A percentile compares a stretch with the other conserved stretches of the same genome.
Evolutionary conservation across 2,888 invertebrate genomes (phyloP).

Genomic region (Eupithecia pulchellata): DNA sequence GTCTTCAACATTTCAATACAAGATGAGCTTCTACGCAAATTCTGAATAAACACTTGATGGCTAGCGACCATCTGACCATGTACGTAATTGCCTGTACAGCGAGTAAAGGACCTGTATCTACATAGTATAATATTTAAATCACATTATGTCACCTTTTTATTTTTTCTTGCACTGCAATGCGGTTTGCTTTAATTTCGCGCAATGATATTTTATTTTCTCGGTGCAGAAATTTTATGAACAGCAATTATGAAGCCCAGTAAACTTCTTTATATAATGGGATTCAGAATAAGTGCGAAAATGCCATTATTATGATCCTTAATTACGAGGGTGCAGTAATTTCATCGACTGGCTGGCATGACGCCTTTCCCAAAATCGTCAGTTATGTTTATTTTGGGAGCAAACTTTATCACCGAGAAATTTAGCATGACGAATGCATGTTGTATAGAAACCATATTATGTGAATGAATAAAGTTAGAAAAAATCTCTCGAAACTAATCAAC

Average conservation of each 20-base stretch:
- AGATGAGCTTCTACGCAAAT: constrained; percentile 12
- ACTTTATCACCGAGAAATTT: constrained; percentile 46
- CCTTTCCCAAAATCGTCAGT: constrained; percentile 71
- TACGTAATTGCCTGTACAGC: constrained; percentile 17
- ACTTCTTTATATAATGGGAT: background rate
- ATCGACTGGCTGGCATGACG: constrained; percentile 60
- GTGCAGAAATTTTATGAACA: background rate
- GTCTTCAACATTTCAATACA: background rate
- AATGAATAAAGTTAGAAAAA: background rate
- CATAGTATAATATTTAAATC: background rate
- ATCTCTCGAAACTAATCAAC: background rate
- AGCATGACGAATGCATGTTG: constrained; percentile 36
- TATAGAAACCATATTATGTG: constrained; percentile 17
- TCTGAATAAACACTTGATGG: constrained; percentile 36
- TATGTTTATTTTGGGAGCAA: constrained; percentile 75
- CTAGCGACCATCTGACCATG: constrained; percentile 51
- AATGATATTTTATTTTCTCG: background rate
- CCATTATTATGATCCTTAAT: background rate
- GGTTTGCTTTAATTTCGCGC: background rate
- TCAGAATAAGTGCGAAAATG: background rate
- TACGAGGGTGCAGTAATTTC: background rate
- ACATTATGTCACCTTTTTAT: background rate
- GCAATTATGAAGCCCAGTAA: background rate
- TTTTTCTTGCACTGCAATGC: background rate
- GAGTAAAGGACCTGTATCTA: background rate